Evolutionary conservation across 2,888 invertebrate genomes (phyloP), one percentile per base, ranked within the genome.

Genomic region (Lampropteryx suffumata): DNA sequence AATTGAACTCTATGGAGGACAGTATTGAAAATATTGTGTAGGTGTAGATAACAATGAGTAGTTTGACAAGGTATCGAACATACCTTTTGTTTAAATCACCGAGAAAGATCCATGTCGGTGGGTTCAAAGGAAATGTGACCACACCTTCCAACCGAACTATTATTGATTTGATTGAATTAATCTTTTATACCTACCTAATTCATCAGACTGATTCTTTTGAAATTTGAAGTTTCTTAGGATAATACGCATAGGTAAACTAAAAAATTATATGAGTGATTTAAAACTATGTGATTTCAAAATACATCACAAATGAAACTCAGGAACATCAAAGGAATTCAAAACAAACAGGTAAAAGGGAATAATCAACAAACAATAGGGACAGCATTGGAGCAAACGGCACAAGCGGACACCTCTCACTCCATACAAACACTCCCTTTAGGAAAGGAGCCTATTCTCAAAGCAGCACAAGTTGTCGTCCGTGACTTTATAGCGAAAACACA

Each of bases 111-210:
- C 65, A 12, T 26, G 50, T 47, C 78, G 79, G 79, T 56, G 48
- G 72, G 70, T 73, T 81, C 76, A 80, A 81, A 82, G 70, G 59
- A 54, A 65, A 72, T 71, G 67, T 69, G 76, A 71, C 80, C 76
- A 78, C 50, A 46, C 45, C 40, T 51, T 40, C 28, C 9, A 30
- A 29, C 35, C 8, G n/a, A 46, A 7, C 3, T 35, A 12, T 35
- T 10, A 30, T 35, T 48, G 29, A 40, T 50, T 40, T 17, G 9
- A 30, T 29, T 14, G 24, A 30, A 29, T 40, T 39, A 24, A 33
- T 43, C 28, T 6, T 40, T 29, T 13, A 10, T 24, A 26, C n/a
- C n/a, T n/a, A n/a, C n/a, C n/a, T n/a, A n/a, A n/a, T n/a, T n/a
- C n/a, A 32, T 41, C 11, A 28, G 3, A 14, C 14, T 12, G 8